phyloP scores from a whole-genome alignment of 2,888 invertebrate species.

The Drosophila algonquin region DNA sequence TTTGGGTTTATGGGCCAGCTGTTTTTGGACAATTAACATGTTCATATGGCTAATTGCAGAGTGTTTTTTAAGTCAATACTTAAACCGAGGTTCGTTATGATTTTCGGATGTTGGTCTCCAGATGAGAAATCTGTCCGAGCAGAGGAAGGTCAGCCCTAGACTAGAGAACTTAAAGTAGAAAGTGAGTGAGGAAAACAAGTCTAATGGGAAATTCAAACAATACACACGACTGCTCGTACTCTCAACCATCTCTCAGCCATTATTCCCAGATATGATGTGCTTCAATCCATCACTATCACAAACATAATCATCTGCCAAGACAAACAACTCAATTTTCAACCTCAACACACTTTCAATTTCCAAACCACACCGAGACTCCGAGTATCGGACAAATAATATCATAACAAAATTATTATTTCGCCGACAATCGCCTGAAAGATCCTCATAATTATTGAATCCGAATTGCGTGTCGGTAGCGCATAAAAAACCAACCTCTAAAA shows the following conservation, averaged over 20 bases:
- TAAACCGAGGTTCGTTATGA: conserved; percentile 3
- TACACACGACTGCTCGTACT: too few relatives aligned
- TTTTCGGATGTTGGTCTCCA: conserved; percentile 17
- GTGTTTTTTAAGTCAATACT: conserved; percentile 17
- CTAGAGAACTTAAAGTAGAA: conserved; percentile 11
- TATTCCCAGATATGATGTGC: conserved; percentile 1
- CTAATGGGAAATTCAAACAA: neutral
- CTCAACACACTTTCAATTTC: conserved; percentile 47
- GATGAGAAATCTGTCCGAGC: conserved; percentile 15
- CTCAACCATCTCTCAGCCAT: neutral
- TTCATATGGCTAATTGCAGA: conserved; percentile 62
- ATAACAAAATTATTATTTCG: conserved; percentile 32
- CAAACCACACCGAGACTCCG: conserved; percentile 34
- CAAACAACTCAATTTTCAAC: conserved; percentile 40
- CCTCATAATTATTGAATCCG: conserved; percentile 53
- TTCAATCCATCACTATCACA: conserved; percentile 1
- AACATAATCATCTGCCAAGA: conserved; percentile 9
- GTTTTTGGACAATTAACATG: conserved; percentile 55
- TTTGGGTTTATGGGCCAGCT: conserved; percentile 67
- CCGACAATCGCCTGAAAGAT: conserved; percentile 45
- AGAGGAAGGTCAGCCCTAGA: conserved; percentile 1
- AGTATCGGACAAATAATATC: conserved; percentile 37
- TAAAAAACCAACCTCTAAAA: conserved; percentile 43
- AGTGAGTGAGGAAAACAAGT: conserved; percentile 14
- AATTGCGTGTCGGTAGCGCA: conserved; percentile 63